Evolutionary conservation across 2,113 vertebrate genomes (phyloP).

Genomic region (Callopanchax toddi): DNA sequence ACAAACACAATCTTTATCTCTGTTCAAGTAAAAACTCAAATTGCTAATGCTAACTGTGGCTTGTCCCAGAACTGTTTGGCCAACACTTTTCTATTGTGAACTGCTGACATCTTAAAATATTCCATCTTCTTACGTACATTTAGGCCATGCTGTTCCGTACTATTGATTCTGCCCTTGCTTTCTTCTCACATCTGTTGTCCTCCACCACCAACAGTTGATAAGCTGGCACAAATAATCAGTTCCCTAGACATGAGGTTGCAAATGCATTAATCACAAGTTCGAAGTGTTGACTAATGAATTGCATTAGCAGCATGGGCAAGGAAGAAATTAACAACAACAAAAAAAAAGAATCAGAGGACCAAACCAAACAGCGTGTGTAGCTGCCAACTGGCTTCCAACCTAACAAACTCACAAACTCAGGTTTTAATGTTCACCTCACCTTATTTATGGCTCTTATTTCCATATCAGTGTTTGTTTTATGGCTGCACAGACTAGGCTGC

Average conservation of each 20-base stretch:
- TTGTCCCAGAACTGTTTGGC: neutral
- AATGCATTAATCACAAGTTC: conserved; percentile 63
- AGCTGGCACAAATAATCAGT: conserved; percentile 42
- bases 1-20: no score
- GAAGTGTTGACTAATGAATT: conserved; percentile 66
- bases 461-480: conserved; percentile 51
- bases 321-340: conserved; percentile 57
- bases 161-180: conserved; percentile 25
- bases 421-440: conserved; percentile 42
- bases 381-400: conserved; percentile 59
- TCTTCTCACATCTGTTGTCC: conserved; percentile 8
- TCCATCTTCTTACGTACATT: conserved; percentile 26
- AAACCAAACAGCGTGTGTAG: conserved; percentile 51
- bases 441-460: conserved; percentile 55
- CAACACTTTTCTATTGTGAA: conserved; percentile 12
- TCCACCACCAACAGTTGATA: conserved; percentile 28
- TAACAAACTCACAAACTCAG: conserved; percentile 37
- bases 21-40: no score
- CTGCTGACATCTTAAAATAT: conserved; percentile 47
- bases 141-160: conserved; percentile 37
- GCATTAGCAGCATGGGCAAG: conserved; percentile 50
- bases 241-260: conserved; percentile 21
- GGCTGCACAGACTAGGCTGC: conserved; percentile 27
- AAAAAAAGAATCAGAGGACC: conserved; percentile 10
- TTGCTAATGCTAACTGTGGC: neutral